Conservation (phyloP, 2,113 vertebrate species). For the Carassius auratus region DNA sequence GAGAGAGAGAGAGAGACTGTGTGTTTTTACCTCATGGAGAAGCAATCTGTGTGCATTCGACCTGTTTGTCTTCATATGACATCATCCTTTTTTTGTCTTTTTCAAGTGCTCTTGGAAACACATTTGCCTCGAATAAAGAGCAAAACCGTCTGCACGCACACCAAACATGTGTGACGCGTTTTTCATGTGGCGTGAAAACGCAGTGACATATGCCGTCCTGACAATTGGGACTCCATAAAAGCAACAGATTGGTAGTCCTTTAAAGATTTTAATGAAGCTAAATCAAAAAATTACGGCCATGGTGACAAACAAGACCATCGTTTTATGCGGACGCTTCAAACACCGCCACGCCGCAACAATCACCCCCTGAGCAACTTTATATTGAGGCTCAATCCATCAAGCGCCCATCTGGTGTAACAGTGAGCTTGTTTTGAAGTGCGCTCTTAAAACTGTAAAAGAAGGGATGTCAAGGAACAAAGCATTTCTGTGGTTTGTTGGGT, state of each 20-base stretch:
- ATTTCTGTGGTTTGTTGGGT: constrained; percentile 73
- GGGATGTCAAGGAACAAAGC: constrained; percentile 77
- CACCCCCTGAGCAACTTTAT: constrained; percentile 64
- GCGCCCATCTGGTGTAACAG: constrained; percentile 78
- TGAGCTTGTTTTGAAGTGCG: constrained; percentile 76
- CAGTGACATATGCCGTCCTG: constrained; percentile 68
- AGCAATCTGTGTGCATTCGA: background rate
- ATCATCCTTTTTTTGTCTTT: constrained; percentile 6
- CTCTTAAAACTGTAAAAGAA: constrained; percentile 70
- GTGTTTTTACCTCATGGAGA: constrained; percentile 22
- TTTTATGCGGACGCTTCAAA: constrained; percentile 77
- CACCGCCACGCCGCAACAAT: constrained; percentile 66
- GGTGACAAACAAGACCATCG: constrained; percentile 75
- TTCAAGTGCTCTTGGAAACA: constrained; percentile 44
- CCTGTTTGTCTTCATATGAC: background rate
- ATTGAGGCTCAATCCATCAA: constrained; percentile 73
- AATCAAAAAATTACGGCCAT: constrained; percentile 68
- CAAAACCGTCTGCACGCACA: constrained; percentile 47
- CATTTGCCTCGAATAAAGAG: constrained; percentile 31
- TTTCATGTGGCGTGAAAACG: constrained; percentile 48
- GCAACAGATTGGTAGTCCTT: constrained; percentile 57
- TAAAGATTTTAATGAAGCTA: constrained; percentile 79
- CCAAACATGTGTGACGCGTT: constrained; percentile 41
- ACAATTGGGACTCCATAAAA: constrained; percentile 68
- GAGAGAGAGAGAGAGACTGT: background rate